Evolutionary conservation across 2,888 invertebrate genomes (phyloP).

Genomic region (Lomographa bimaculata): DNA sequence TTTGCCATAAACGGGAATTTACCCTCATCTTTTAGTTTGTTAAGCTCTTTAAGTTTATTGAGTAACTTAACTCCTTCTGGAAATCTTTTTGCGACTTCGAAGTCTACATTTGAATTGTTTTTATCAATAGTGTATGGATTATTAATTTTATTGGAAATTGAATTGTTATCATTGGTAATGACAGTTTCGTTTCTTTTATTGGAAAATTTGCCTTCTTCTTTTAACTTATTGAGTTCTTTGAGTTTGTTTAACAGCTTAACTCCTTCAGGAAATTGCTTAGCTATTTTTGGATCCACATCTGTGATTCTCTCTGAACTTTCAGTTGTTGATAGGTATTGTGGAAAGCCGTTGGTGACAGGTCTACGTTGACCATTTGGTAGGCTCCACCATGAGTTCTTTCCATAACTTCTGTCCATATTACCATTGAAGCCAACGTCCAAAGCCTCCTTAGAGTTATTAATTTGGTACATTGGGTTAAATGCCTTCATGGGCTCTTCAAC

Average conservation of each 20-base stretch:
- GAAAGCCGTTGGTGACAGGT: neutral
- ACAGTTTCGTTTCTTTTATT: neutral
- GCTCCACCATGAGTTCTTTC: constrained; percentile 1
- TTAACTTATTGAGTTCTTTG: constrained; percentile 40
- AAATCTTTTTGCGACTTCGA: constrained; percentile 26
- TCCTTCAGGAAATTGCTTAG: constrained; percentile 28
- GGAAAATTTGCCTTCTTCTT: constrained; percentile 31
- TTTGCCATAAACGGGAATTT: constrained; percentile 10
- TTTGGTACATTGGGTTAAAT: constrained; percentile 8
- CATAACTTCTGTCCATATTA: neutral
- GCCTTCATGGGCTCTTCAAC: constrained; percentile 1
- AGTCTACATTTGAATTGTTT: constrained; percentile 15
- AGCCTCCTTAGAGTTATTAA: constrained; percentile 1
- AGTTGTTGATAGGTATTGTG: constrained; percentile 6
- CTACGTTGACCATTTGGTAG: neutral
- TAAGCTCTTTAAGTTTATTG: constrained; percentile 39
- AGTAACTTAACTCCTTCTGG: constrained; percentile 33
- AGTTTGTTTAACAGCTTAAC: constrained; percentile 35
- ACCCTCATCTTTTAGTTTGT: constrained; percentile 38
- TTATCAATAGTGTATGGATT: no score
- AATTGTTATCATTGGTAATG: no score
- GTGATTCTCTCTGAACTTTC: no score
- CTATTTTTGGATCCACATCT: constrained; percentile 23
- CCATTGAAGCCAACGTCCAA: neutral
- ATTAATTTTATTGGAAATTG: no score